phyloP scores from a whole-genome alignment of 1,140 invertebrate genomes.

The Oncopeltus fasciatus region DNA sequence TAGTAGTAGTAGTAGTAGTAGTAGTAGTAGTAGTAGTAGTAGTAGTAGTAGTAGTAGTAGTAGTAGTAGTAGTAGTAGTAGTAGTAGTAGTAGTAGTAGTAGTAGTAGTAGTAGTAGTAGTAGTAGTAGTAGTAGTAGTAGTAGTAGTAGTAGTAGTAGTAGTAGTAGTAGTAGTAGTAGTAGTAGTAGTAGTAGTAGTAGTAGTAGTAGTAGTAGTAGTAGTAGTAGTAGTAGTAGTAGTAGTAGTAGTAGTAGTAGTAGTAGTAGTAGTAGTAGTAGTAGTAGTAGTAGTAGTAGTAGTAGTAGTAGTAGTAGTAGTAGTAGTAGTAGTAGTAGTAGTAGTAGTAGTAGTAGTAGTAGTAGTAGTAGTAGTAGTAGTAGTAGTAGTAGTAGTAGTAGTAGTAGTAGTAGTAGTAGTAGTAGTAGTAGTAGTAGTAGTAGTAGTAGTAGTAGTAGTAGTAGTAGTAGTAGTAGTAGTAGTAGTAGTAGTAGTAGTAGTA shows the following conservation, averaged over 20 bases:
- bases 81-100: conserved; percentile 1
- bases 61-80: background rate
- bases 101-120: conserved; percentile 1
- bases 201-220: conserved; percentile 1
- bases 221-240: background rate
- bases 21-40: conserved; percentile 1
- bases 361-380: conserved; percentile 1
- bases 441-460: conserved; percentile 5
- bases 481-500: conserved; percentile 5
- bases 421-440: background rate
- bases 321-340: conserved; percentile 1
- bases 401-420: conserved; percentile 1
- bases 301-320: conserved; percentile 1
- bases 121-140: background rate
- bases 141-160: conserved; percentile 1
- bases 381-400: conserved; percentile 1
- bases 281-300: conserved; percentile 1
- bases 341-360: conserved; percentile 1
- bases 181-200: background rate
- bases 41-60: conserved; percentile 1
- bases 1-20: conserved; percentile 2
- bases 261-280: background rate
- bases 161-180: conserved; percentile 1
- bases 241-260: conserved; percentile 1
- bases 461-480: conserved; percentile 5